These are phyloP conservation scores for Anableps anableps DNA, from an alignment of 2,797 vertebrate genomes.

Conservation along the genomic window DNA sequence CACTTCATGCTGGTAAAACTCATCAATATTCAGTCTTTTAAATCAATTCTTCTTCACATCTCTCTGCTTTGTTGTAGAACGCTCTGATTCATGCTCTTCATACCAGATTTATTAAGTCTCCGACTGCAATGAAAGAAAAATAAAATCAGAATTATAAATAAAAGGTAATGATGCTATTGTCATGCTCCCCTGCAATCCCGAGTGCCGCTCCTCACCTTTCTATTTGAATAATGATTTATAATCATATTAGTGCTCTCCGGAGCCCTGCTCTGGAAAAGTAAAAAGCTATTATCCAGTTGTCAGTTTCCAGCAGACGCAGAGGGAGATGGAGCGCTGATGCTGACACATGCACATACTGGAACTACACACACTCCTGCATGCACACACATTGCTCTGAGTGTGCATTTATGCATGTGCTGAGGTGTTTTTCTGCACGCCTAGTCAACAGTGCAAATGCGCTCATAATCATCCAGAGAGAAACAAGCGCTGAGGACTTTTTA, in stretches of 20 bases:
- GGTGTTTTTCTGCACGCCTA: conserved; percentile 37
- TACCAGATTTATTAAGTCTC: conserved; percentile 49
- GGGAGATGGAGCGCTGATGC: conserved; percentile 84
- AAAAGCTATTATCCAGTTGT: conserved; percentile 97
- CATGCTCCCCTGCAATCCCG: conserved; percentile 87
- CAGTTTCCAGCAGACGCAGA: conserved; percentile 85
- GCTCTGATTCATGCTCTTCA: conserved; percentile 49
- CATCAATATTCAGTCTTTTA: conserved; percentile 14
- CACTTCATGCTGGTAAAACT: conserved; percentile 17
- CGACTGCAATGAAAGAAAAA: conserved; percentile 77
- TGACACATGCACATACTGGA: conserved; percentile 73
- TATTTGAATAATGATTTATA: conserved; percentile 99
- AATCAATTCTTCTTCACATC: conserved; percentile 8
- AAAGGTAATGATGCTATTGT: conserved; percentile 94
- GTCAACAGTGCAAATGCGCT: conserved; percentile 39
- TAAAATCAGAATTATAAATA: conserved; percentile 82
- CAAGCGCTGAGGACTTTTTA: conserved; percentile 54
- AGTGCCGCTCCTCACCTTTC: conserved; percentile 86
- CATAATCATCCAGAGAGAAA: conserved; percentile 15
- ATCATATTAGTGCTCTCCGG: conserved; percentile 91
- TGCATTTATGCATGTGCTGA: conserved; percentile 32
- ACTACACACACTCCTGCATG: conserved; percentile 37
- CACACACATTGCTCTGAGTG: conserved; percentile 20
- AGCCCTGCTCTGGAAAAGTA: conserved; percentile 93
- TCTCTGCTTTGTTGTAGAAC: conserved; percentile 14